These are phyloP conservation scores for Caranx melampygus DNA, from an alignment of 2,113 vertebrate genomes.

Conservation along the genomic window DNA sequence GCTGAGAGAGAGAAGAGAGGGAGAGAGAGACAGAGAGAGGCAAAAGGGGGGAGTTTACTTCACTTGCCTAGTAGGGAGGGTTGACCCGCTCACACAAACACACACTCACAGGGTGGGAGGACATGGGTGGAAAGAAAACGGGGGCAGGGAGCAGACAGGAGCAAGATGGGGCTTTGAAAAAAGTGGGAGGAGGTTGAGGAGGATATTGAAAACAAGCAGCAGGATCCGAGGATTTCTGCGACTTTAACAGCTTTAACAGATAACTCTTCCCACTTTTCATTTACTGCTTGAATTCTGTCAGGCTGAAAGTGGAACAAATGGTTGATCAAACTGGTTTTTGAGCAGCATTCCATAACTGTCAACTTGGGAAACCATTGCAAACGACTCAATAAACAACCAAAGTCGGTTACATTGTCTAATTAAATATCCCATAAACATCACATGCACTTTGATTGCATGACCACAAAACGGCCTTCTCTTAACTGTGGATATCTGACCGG, in stretches of 20 bases:
- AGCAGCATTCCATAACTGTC: background rate
- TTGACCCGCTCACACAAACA: conserved; percentile 35
- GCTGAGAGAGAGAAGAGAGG: conserved; percentile 75
- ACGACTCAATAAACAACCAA: background rate
- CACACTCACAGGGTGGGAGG: conserved; percentile 45
- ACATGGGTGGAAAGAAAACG: conserved; percentile 66
- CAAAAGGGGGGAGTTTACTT: conserved; percentile 69
- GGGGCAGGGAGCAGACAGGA: conserved; percentile 74
- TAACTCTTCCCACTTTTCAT: conserved; percentile 23
- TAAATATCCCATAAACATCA: background rate
- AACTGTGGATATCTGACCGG: background rate
- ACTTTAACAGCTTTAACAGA: conserved; percentile 18
- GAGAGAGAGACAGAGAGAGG: conserved; percentile 54
- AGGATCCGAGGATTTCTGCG: conserved; percentile 37
- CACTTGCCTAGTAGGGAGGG: conserved; percentile 63
- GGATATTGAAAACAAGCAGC: conserved; percentile 70
- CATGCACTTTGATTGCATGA: background rate
- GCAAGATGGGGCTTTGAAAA: conserved; percentile 62
- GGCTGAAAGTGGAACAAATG: background rate
- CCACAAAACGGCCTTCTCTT: background rate
- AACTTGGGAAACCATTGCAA: background rate
- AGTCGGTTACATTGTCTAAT: too few relatives aligned
- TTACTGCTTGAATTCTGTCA: conserved; percentile 7
- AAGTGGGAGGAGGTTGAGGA: conserved; percentile 55
- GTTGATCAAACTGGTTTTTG: background rate